Base-by-base conservation (phyloP, 2,797 vertebrate species). In the Glossophaga mutica region DNA sequence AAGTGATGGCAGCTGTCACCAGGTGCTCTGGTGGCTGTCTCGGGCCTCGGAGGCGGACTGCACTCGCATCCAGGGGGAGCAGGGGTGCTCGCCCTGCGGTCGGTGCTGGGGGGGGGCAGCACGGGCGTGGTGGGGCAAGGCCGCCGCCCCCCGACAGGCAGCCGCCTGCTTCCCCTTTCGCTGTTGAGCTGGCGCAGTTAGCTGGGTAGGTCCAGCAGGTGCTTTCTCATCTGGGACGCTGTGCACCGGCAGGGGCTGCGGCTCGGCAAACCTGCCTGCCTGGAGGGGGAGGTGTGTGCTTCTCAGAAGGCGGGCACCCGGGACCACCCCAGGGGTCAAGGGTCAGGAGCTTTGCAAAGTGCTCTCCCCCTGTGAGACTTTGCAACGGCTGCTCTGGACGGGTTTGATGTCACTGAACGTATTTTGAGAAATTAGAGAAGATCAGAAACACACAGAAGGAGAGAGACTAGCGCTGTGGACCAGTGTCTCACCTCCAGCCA, bases 221-320 rank as follows among this genome's bases (percentile, higher is more conserved):
- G 1, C 2, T 29, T 12, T 22, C 4, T 0, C 8, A 22, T 5
- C 11, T 8, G 0, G 3, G 18, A 39, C 0, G 0, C 44, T 0
- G 44, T 14, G 46, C 34, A 1, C 18, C 5, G 7, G 7, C 37
- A 9, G 48, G 67, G 34, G 26, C 50, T 6, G 62, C 46, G 5
- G 22, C 32, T 37, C n/a, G 11, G 1, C 39, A 18, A 1, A 24
- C 50, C 68, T 12, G 26, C 11, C 26, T n/a, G 78, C 52, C n/a
- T 32, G 1, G 0, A 1, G 1, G 55, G 70, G 0, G 21, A 67
- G 29, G 2, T 71, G 39, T 32, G 12, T 21, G 44, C 65, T 29
- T 2, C 67, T 77, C n/a, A 7, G 65, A 81, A 70, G 77, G 78
- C 0, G 16, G 65, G 19, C 14, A 0, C 32, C 2, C 21, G 1